Evolutionary conservation across 2,113 vertebrate species (phyloP), one percentile per base, ranked within the genome.

Genomic region (Shinisaurus crocodilurus): DNA sequence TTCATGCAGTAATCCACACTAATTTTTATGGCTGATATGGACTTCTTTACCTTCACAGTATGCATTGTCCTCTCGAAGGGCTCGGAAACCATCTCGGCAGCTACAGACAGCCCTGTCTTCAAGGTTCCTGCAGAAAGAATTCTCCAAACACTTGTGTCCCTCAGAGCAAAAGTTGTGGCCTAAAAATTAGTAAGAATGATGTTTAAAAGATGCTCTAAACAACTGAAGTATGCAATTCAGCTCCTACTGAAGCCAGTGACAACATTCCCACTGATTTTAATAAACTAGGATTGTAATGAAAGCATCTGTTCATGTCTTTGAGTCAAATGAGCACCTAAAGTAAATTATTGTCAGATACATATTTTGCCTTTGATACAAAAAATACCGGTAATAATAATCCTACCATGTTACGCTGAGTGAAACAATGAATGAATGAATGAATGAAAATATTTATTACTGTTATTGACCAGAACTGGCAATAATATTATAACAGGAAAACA

Each of bases 91-190:
- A 15, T 99, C 98, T 65, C 98, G 98, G 94, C 99, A 99, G 94
- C 97, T 98, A 85, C 99, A 99, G 92, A 98, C 97, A 45, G 98
- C 97, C 86, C 98, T 98, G 63, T 98, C 98, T 85, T 99, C 98
- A 77, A 99, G 96, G 96, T 98, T 99, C 77, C 98, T 97, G 86
- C 99, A 99, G 91, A 98, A 97, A 0, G 99, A 99, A 96, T 99
- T 98, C 95, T 99, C 99, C 97, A 98, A 93, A 69, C 99, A 99
- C 93, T 96, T 95, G 91, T 98, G 98, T 85, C 97, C 98, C 95
- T 99, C 99, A 1, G 97, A 98, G 92, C 99, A 99, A 91, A 99
- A 99, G 97, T 99, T 98, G 93, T 99, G 98, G 94, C 99, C 99
- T 99, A 83, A 90, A 95, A 95, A 95, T 91, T 92, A 92, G 81